A percentile compares a stretch with the other conserved stretches of the same genome.
Evolutionary conservation across 2,797 vertebrate species (phyloP).

Genomic region (Diglossa cyanea): DNA sequence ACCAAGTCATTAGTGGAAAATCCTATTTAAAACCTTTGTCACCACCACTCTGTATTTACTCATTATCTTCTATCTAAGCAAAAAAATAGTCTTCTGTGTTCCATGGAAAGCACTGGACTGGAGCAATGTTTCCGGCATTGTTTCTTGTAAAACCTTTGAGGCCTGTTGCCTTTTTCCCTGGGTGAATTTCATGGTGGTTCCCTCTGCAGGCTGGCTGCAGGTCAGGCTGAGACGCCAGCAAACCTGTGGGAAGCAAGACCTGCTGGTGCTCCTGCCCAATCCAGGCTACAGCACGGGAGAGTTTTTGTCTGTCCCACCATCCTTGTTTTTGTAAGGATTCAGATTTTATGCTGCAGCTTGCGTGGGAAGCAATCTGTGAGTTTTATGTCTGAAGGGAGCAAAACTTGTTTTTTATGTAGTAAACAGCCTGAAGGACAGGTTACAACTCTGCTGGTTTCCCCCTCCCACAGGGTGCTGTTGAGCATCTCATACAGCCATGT

Average conservation of each 20-base stretch:
- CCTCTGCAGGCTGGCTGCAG: background rate
- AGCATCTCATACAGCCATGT: background rate
- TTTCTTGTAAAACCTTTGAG: background rate
- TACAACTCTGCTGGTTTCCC: background rate
- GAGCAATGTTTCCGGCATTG: background rate
- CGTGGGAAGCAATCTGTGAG: background rate
- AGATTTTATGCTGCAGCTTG: background rate
- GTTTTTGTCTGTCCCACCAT: background rate
- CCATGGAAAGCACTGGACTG: background rate
- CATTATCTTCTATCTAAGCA: background rate
- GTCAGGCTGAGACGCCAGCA: background rate
- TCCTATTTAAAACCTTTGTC: background rate
- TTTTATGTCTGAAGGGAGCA: background rate
- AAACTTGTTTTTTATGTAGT: background rate
- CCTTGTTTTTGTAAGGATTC: background rate
- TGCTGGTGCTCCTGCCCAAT: background rate
- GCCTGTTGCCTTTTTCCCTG: background rate
- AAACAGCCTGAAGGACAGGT: background rate
- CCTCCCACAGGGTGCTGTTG: background rate
- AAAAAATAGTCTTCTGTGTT: background rate
- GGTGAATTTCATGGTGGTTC: background rate
- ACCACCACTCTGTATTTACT: background rate
- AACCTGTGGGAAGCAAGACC: background rate
- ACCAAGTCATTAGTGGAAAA: background rate
- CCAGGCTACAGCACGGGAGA: fast-evolving